Evolutionary conservation across 2,888 invertebrate genomes (phyloP).

Genomic region (Caenorhabditis plicata): DNA sequence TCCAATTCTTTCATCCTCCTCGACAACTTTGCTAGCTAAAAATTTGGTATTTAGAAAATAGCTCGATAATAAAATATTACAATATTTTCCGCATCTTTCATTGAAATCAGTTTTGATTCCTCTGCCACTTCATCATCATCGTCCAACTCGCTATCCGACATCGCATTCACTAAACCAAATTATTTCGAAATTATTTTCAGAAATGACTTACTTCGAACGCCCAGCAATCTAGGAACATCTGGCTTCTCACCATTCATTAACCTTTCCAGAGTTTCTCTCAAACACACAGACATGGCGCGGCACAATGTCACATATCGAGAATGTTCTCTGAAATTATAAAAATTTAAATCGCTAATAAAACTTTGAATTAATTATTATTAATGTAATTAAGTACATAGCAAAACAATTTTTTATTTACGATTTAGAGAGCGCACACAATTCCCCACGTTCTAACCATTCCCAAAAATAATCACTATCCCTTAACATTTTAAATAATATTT

Average conservation of each 20-base stretch:
- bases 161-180: slow-evolving; percentile 24
- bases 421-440: too few relatives aligned
- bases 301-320: slow-evolving; percentile 27
- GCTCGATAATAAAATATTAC: slow-evolving; percentile 8
- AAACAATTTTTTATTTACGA: too few relatives aligned
- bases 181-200: neutral
- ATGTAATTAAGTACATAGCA: neutral
- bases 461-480: too few relatives aligned
- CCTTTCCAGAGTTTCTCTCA: slow-evolving; percentile 28
- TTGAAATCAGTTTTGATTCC: slow-evolving; percentile 36
- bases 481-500: too few relatives aligned
- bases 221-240: slow-evolving; percentile 24
- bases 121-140: slow-evolving; percentile 30
- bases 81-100: slow-evolving; percentile 35
- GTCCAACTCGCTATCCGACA: slow-evolving; percentile 42
- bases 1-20: slow-evolving; percentile 23
- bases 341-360: neutral
- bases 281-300: slow-evolving; percentile 27
- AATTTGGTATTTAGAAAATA: neutral
- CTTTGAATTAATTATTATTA: neutral
- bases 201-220: slow-evolving; percentile 13
- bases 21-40: slow-evolving; percentile 27
- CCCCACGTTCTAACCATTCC: too few relatives aligned
- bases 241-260: slow-evolving; percentile 27
- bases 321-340: slow-evolving; percentile 12